These are phyloP conservation scores for Mactromeris polynyma DNA, from an alignment of 2,888 invertebrate genomes.

Conservation along the genomic window DNA sequence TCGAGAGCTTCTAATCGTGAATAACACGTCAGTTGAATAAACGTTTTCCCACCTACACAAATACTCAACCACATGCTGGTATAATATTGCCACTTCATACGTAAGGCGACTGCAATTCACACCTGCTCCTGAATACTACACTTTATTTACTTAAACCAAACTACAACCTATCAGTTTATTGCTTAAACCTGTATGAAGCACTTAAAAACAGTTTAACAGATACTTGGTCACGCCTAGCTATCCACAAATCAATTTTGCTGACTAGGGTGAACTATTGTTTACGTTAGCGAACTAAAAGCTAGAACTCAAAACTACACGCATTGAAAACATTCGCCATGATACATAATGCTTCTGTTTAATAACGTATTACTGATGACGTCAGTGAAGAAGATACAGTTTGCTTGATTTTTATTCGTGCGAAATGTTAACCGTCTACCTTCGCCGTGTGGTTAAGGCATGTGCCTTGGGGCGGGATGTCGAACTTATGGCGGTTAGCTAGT, in stretches of 20 bases:
- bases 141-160: not conserved
- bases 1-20: not conserved
- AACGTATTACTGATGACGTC: no score
- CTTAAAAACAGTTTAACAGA: conserved; percentile 1
- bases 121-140: not conserved
- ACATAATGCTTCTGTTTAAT: no score
- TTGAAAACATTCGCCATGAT: no score
- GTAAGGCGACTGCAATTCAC: not conserved
- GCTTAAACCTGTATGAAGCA: conserved; percentile 1
- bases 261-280: not conserved
- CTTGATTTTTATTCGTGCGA: no score
- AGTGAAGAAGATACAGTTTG: no score
- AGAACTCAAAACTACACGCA: not conserved
- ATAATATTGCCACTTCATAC: not conserved
- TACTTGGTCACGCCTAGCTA: not conserved
- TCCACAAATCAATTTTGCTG: not conserved
- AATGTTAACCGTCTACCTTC: no score
- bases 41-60: not conserved
- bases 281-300: not conserved
- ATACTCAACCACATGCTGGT: not conserved
- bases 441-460: no score
- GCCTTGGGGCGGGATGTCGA: no score
- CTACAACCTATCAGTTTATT: not conserved
- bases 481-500: no score
- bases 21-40: not conserved